Conservation (phyloP, 2,888 invertebrate species). For the Thecophora atra region DNA sequence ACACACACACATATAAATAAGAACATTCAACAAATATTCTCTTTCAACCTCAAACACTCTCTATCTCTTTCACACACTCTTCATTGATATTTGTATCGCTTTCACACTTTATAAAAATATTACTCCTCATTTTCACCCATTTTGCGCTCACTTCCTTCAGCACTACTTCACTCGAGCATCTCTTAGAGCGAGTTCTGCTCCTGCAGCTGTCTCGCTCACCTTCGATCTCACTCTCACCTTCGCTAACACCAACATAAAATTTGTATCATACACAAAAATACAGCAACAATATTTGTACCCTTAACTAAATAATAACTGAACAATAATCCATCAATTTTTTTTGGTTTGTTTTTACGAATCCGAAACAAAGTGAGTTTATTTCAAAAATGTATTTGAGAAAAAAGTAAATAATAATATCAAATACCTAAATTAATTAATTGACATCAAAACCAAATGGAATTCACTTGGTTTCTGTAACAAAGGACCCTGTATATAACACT, state of each 20-base stretch:
- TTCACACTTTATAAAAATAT: too few species aligned
- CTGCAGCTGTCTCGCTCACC: background rate
- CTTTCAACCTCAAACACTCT: background rate
- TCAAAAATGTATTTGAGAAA: background rate
- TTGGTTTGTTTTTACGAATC: background rate
- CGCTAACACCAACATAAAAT: conserved; percentile 11
- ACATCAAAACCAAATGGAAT: too few species aligned
- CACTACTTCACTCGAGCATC: background rate
- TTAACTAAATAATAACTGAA: conserved; percentile 1
- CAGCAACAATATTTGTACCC: background rate
- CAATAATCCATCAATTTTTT: background rate
- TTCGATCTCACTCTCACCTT: conserved; percentile 3
- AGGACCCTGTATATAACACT: too few species aligned
- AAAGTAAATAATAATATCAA: background rate
- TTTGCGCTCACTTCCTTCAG: conserved; percentile 2
- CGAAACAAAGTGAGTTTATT: conserved; percentile 1
- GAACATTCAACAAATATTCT: background rate
- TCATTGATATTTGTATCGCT: too few species aligned
- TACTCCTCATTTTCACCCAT: background rate
- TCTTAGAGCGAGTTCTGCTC: background rate
- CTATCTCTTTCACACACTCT: background rate
- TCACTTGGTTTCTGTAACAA: too few species aligned
- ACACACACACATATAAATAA: conserved; percentile 6
- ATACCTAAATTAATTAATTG: too few species aligned
- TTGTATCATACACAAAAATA: conserved; percentile 20